These are phyloP conservation scores for Botia almorhae DNA, from an alignment of 2,797 vertebrate species.

Conservation along the genomic window DNA sequence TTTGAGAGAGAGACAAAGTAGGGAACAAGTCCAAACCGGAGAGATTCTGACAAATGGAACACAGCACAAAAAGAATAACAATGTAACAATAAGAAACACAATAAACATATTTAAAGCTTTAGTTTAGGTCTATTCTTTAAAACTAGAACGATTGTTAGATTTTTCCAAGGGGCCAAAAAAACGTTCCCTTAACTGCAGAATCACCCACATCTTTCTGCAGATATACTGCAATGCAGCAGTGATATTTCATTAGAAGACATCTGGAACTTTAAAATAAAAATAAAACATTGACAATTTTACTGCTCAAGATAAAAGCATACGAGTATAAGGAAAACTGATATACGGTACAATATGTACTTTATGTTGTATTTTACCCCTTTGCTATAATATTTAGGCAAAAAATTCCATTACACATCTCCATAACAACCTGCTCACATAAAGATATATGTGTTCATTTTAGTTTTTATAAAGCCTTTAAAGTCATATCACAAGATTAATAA, in stretches of 20 bases:
- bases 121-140: too few relatives aligned
- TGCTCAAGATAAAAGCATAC: too few relatives aligned
- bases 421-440: not conserved
- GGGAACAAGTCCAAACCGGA: not conserved
- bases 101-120: not conserved
- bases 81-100: not conserved
- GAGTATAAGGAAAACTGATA: too few relatives aligned
- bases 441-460: too few relatives aligned
- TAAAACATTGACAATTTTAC: too few relatives aligned
- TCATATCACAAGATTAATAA: not conserved
- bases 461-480: too few relatives aligned
- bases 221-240: not conserved
- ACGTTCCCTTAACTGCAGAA: not conserved
- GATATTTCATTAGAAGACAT: not conserved
- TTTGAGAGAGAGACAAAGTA: not conserved
- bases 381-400: not conserved
- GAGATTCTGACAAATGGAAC: not conserved
- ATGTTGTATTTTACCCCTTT: too few relatives aligned
- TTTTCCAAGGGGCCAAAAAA: not conserved
- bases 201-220: not conserved
- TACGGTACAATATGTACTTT: too few relatives aligned
- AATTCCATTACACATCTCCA: not conserved
- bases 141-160: not conserved
- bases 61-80: not conserved
- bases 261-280: too few relatives aligned